Base-by-base conservation (phyloP, 1,140 invertebrate genomes). In the Calephelis virginiensis region DNA sequence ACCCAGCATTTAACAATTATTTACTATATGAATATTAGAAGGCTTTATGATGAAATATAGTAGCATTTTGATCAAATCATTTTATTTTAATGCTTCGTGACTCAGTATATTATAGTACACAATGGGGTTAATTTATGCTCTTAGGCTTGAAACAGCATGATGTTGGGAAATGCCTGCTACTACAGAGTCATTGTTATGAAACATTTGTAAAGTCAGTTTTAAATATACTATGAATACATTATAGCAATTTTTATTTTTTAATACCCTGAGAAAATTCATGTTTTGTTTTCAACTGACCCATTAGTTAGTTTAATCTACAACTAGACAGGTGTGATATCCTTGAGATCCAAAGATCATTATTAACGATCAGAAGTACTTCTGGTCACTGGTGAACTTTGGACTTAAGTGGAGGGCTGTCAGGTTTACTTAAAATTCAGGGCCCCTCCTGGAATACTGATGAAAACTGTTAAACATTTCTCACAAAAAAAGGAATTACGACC, bases 21-120 rank as follows among this genome's bases (percentile, higher is more conserved):
- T 78, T 86, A 88, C 79, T 85, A 84, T 83, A 75, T 83, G 87
- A 86, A 82, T 79, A 77, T 86, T 89, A 90, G 85, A 83, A 81
- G 76, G 85, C 85, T 90, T 89, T 86, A 77, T 85, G 82, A 85
- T 85, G 77, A 85, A 83, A 86, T 86, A 88, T 90, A 85, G 85
- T 86, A 86, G 86, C 82, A 86, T 90, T 89, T 90, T 90, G 84
- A 90, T 89, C 82, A 85, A 86, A 86, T 82, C 79, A 85, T 87
- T 82, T 88, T 85, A 83, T 84, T 90, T 86, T 80, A 81, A 82
- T 81, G 83, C 83, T 86, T 86, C 80, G 82, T 86, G 82, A 90
- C 76, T 89, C 81, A 83, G 80, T 84, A 83, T 82, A 76, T 28
- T 28, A 28, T 82, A 77, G 80, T 88, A 82, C 80, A 87, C 78